Percentiles rank a stretch among this genome's conserved stretches.
phyloP scores from a whole-genome alignment of 2,113 vertebrate genomes.

The Notothenia rossii region DNA sequence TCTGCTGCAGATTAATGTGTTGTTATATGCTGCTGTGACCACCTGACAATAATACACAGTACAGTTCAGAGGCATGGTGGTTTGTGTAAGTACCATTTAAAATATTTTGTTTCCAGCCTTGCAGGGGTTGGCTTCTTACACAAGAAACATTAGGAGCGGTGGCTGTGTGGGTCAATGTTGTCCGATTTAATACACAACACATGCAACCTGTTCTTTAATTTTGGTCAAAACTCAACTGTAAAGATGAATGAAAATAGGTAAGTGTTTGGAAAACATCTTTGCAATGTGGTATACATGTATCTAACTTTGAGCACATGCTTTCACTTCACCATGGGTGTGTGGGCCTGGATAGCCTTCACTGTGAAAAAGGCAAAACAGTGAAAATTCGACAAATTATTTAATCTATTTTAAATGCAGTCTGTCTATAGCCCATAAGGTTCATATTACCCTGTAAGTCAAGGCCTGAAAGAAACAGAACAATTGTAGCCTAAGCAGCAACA shows the following conservation, averaged over 20 bases:
- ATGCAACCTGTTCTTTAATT: slow-evolving; percentile 14
- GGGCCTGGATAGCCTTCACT: slow-evolving; percentile 32
- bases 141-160: slow-evolving; percentile 4
- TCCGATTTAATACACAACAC: slow-evolving; percentile 35
- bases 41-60: background rate
- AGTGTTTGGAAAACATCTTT: slow-evolving; percentile 19
- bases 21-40: background rate
- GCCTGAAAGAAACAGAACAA: background rate
- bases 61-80: background rate
- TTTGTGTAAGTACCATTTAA: slow-evolving; percentile 12
- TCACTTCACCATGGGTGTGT: slow-evolving; percentile 28
- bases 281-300: slow-evolving; percentile 29
- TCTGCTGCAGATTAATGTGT: background rate
- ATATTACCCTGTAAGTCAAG: background rate
- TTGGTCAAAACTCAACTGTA: slow-evolving; percentile 1
- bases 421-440: background rate
- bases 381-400: slow-evolving; percentile 42
- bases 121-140: background rate
- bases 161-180: slow-evolving; percentile 17
- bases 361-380: background rate
- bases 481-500: background rate
- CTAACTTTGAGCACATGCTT: slow-evolving; percentile 25
- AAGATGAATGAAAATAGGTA: slow-evolving; percentile 14
- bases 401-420: slow-evolving; percentile 16
- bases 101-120: slow-evolving; percentile 39